Evolutionary conservation across 1,140 invertebrate species (phyloP).

Genomic region (Drosophila ananassae): DNA sequence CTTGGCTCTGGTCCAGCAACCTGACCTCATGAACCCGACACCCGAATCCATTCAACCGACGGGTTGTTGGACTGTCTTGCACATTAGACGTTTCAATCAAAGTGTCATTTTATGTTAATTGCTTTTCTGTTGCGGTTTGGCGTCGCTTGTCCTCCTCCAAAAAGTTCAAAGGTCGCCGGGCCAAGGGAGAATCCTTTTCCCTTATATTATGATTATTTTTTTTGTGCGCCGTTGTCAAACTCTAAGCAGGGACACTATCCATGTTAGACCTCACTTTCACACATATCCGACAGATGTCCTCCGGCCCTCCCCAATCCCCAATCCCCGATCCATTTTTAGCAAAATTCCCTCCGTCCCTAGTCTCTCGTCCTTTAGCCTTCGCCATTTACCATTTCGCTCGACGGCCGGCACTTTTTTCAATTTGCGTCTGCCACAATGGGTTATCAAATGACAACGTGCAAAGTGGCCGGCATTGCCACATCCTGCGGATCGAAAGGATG

Average conservation of each 20-base stretch:
- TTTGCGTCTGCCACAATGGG: constrained; percentile 80
- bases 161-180: constrained; percentile 51
- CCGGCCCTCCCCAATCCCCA: not conserved
- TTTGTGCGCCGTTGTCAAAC: constrained; percentile 16
- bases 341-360: constrained; percentile 7
- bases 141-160: constrained; percentile 28
- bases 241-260: constrained; percentile 35
- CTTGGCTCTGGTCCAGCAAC: constrained; percentile 5
- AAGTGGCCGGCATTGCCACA: constrained; percentile 59
- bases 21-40: constrained; percentile 10
- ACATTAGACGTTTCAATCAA: constrained; percentile 60
- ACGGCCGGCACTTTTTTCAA: constrained; percentile 68
- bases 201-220: not conserved
- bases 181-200: constrained; percentile 38
- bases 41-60: not conserved
- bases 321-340: constrained; percentile 11
- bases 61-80: constrained; percentile 48
- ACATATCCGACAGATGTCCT: constrained; percentile 47
- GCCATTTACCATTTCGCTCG: constrained; percentile 55
- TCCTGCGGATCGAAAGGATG: constrained; percentile 45
- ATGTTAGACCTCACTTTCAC: constrained; percentile 48
- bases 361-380: constrained; percentile 1
- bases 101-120: constrained; percentile 57
- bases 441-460: constrained; percentile 81
- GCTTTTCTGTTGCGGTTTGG: constrained; percentile 49